Conservation (phyloP, 2,888 invertebrate species). For the Perithous albicinctus region DNA sequence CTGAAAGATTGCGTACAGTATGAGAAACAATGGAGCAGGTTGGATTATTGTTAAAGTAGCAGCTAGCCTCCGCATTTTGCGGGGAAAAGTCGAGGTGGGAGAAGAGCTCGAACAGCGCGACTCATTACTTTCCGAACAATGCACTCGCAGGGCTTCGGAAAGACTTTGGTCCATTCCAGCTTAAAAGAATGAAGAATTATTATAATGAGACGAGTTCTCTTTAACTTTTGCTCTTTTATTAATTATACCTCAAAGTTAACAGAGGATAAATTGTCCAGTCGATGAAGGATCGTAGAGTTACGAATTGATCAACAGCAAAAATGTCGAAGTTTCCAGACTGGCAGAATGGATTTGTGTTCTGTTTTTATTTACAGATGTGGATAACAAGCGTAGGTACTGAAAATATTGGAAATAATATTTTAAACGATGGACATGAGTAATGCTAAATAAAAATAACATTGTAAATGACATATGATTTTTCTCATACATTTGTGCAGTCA, state of each 20-base stretch:
- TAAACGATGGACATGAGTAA: no score
- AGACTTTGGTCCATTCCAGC: conserved; percentile 17
- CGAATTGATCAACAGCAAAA: not conserved
- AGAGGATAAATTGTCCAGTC: conserved; percentile 2
- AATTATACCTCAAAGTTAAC: conserved; percentile 8
- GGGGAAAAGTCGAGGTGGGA: conserved; percentile 8
- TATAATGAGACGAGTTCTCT: conserved; percentile 36
- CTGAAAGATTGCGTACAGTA: conserved; percentile 45
- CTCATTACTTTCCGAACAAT: conserved; percentile 63
- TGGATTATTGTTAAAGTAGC: conserved; percentile 51
- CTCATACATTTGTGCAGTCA: no score
- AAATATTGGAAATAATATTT: no score
- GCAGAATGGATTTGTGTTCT: no score
- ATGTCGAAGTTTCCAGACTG: no score
- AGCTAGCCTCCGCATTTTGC: conserved; percentile 9
- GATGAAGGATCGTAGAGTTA: not conserved
- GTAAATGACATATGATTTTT: no score
- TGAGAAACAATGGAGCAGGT: conserved; percentile 54
- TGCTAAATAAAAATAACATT: no score
- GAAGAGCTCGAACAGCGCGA: conserved; percentile 11
- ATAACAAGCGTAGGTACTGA: no score
- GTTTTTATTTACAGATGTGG: no score
- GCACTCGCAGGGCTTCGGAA: conserved; percentile 27
- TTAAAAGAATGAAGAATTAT: conserved; percentile 44
- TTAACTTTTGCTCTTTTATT: conserved; percentile 11